Base-by-base conservation (phyloP, 1,140 invertebrate genomes). In the Ceratina australensis region DNA sequence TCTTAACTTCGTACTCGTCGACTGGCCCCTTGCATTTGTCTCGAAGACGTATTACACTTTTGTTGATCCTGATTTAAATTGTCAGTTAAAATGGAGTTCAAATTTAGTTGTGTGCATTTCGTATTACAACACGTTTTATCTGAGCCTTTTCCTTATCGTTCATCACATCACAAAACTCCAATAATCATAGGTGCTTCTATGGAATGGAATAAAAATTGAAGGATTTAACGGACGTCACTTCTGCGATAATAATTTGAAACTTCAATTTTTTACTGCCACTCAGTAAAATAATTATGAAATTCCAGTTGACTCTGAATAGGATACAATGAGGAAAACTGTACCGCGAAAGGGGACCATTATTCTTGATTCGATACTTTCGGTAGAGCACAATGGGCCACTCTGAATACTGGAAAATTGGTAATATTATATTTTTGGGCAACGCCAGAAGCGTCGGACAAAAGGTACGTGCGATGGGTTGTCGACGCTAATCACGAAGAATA, bases 1-100 rank as follows among this genome's bases (percentile, higher is more conserved):
- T n/a, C n/a, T n/a, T 67, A 82, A 82, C 80, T 82, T 64, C 49
- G 71, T 71, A 82, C 75, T 63, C 50, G 47, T 50, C 61, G 59
- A 66, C 3, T 47, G 60, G 65, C 54, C 28, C 42, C n/a, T 65
- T 56, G 60, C 24, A 52, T 42, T 47, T 54, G 59, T 50, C 20
- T 12, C 71, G 18, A 42, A 67, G 54, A 72, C 57, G 49, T 65
- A 82, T 67, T 33, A 12, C 20, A 50, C 54, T 83, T 75, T 79
- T 42, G 33, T 10, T 42, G 33, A 42, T 42, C 5, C 33, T 42
- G 33, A 42, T 42, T 10, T 10, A 10, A 42, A 10, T 10, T 42
- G 5, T 10, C 33, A 42, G 7, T 42, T 42, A 42, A 42, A 42
- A 42, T 7, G 7, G 3, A 42, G 33, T 42, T 42, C 0, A 42